Base-by-base conservation (phyloP, 2,113 vertebrate species). In the Phyllopteryx taeniolatus region DNA sequence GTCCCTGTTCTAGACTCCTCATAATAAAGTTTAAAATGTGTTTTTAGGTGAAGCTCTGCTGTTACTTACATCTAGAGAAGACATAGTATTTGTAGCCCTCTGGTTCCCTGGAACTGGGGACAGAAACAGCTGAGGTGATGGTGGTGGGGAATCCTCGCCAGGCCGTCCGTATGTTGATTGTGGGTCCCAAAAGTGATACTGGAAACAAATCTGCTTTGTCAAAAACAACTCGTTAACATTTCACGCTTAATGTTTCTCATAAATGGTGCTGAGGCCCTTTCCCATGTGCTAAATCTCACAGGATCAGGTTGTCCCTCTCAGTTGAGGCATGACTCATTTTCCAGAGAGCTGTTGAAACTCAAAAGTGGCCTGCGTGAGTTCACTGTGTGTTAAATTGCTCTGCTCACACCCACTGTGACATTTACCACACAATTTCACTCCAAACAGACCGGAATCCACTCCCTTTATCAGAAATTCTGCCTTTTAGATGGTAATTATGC, bases 11-110 rank as follows among this genome's bases (percentile, higher is more conserved):
- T 71, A 83, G 53, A 53, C 42, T 2, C 61, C n/a, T 56, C 49
- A 47, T 71, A 46, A 63, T 61, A 61, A 46, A 67, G n/a, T n/a
- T 69, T 44, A 56, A 74, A 19, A 53, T 0, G 6, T 39, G 43
- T n/a, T 51, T 49, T 49, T 13, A 12, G 47, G 8, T 54, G 8
- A 20, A 4, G 31, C 47, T 68, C 12, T 1, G 9, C n/a, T 61
- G 31, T 35, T 33, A 61, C 94, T 93, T 91, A 98, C 98, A 91
- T 85, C 91, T 93, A 15, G 95, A 95, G 87, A 98, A 94, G 68
- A 95, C 90, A 0, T 93, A 93, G 79, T 98, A 98, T 67, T 94
- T 95, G 0, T 96, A 98, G 49, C 95, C 95, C 0, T 96, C 95
- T 0, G 90, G 90, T 56, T 92, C 93, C 46, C 82, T 84, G 39